Evolutionary conservation across 1,140 invertebrate species (phyloP).

Genomic region (Drosophila murphyi): DNA sequence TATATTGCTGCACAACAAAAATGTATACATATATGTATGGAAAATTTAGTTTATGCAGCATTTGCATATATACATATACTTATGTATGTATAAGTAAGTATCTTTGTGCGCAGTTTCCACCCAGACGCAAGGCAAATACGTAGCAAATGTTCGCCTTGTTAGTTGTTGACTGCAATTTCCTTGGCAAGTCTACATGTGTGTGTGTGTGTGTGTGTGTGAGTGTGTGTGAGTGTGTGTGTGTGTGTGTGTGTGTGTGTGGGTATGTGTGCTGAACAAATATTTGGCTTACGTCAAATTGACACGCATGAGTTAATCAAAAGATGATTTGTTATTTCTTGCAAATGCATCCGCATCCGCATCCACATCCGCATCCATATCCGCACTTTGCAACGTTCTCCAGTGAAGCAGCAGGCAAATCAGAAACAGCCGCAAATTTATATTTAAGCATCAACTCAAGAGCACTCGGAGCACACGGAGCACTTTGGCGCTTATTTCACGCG

Average conservation of each 20-base stretch:
- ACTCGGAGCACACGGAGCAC: not conserved
- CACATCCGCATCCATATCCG: slow-evolving; percentile 13
- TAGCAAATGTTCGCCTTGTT: slow-evolving; percentile 64
- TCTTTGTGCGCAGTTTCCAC: slow-evolving; percentile 44
- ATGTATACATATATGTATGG: slow-evolving; percentile 51
- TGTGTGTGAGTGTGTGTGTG: slow-evolving; percentile 15
- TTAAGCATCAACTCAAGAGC: slow-evolving; percentile 4
- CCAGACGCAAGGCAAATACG: slow-evolving; percentile 75
- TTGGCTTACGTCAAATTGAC: slow-evolving; percentile 82
- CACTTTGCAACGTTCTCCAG: slow-evolving; percentile 6
- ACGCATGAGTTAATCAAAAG: slow-evolving; percentile 83
- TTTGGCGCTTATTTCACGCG: slow-evolving; percentile 36
- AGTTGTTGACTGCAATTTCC: slow-evolving; percentile 82
- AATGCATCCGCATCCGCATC: slow-evolving; percentile 67
- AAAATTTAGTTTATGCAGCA: slow-evolving; percentile 83
- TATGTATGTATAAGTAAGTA: slow-evolving; percentile 29
- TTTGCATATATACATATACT: slow-evolving; percentile 63
- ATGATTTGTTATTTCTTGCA: slow-evolving; percentile 81
- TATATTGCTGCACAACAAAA: slow-evolving; percentile 39
- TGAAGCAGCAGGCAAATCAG: slow-evolving; percentile 18
- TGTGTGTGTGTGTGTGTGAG: slow-evolving; percentile 43
- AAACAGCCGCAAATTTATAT: slow-evolving; percentile 47
- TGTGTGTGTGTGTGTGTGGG: slow-evolving; percentile 9
- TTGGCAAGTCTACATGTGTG: slow-evolving; percentile 60
- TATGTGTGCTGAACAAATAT: slow-evolving; percentile 74